Base-by-base conservation (phyloP, 2,113 vertebrate species). In the Pan troglodytes region DNA sequence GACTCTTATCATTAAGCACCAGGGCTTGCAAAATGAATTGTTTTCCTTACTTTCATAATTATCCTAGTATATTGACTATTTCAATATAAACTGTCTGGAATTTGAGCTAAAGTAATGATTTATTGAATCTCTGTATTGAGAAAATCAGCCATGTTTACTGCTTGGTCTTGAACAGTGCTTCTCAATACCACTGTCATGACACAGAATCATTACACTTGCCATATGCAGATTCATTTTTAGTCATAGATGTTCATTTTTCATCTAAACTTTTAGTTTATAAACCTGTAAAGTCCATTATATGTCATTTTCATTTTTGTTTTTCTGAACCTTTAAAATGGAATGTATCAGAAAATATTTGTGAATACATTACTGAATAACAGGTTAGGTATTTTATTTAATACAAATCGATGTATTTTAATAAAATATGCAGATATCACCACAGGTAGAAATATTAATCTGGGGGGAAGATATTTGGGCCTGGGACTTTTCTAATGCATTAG, bases 1-100 rank as follows among this genome's bases (percentile, higher is more conserved):
- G 59, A 92, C 25, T 94, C 14, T 92, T 83, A 94, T 57, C 55
- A 73, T 96, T 82, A 88, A 96, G 73, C 38, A 86, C 32, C 16
- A n/a, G 75, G 38, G 35, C 32, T 90, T 94, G 27, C 32, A 95
- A 80, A 97, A 84, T 57, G 7, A 75, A 32, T 93, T 90, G 70
- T 78, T 96, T 92, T 82, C 20, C 38, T 76, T 38, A 70, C 2
- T 73, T 88, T 80, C 61, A 80, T 79, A 76, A 85, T 85, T 91
- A 92, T 27, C 3, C n/a, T 55, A 70, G 16, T 70, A 64, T 90
- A 92, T 67, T 86, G 25, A 95, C 78, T 38, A 72, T 85, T 84
- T 95, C 43, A 88, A 1, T 81, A 75, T 50, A 93, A 79, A 64
- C 30, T 45, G 6, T 87, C 32, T 80, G n/a, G 40, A 20, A 85